These are phyloP conservation scores for Ooceraea biroi DNA, from an alignment of 1,140 invertebrate genomes.

Conservation along the genomic window DNA sequence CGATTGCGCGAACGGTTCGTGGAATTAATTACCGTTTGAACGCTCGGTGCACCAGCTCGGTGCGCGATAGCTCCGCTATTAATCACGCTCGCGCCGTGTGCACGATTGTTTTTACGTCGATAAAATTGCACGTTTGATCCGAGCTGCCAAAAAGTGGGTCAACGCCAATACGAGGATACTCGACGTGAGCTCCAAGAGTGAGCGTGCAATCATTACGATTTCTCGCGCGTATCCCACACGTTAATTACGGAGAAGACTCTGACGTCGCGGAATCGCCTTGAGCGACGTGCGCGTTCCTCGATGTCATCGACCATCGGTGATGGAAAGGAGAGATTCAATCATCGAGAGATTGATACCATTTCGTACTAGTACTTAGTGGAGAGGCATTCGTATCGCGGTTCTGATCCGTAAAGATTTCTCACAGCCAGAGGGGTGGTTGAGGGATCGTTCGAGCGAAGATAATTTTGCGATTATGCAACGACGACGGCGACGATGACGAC, in stretches of 20 bases:
- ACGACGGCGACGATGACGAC: background rate
- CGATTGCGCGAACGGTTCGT: constrained; percentile 28
- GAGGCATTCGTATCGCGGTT: constrained; percentile 28
- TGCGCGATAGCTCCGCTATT: constrained; percentile 42
- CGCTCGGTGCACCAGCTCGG: constrained; percentile 20
- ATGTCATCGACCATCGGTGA: constrained; percentile 60
- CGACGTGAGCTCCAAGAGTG: background rate
- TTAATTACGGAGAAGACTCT: constrained; percentile 39
- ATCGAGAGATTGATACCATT: background rate
- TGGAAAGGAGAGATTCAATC: background rate
- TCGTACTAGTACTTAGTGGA: background rate
- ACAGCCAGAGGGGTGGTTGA: constrained; percentile 40
- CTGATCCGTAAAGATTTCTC: constrained; percentile 32
- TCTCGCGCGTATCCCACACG: constrained; percentile 39
- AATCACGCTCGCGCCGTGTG: constrained; percentile 47
- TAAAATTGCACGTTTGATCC: constrained; percentile 57
- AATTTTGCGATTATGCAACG: constrained; percentile 71
- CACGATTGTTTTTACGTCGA: constrained; percentile 56
- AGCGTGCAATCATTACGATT: constrained; percentile 31
- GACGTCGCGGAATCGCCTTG: constrained; percentile 58
- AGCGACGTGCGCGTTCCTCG: constrained; percentile 68
- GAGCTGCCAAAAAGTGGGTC: constrained; percentile 65
- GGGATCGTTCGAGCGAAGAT: constrained; percentile 62
- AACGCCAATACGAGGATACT: constrained; percentile 11
- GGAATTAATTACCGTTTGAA: constrained; percentile 58